These are phyloP conservation scores for Stenurella melanura DNA, from an alignment of 2,888 invertebrate genomes.

Conservation along the genomic window DNA sequence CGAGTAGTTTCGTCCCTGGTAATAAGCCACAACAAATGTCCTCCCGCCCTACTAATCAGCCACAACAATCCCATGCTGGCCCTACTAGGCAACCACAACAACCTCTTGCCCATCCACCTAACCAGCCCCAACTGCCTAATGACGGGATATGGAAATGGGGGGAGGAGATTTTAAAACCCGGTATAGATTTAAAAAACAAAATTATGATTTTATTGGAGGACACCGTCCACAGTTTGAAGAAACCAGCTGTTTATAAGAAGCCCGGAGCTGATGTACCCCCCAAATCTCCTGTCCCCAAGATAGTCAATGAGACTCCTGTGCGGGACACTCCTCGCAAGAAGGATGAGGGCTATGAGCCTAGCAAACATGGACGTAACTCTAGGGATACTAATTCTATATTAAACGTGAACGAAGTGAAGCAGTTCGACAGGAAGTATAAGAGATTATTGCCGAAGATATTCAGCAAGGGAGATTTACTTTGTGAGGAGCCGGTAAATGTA, in stretches of 20 bases:
- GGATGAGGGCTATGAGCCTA: background rate
- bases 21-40: background rate
- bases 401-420: background rate
- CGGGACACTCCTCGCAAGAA: constrained; percentile 11
- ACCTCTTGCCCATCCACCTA: no score
- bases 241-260: constrained; percentile 45
- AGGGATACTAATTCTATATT: constrained; percentile 3
- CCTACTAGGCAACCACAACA: no score
- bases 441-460: background rate
- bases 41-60: no score
- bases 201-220: constrained; percentile 65
- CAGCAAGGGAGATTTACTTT: background rate
- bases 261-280: constrained; percentile 41
- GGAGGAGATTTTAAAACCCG: constrained; percentile 67
- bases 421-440: background rate
- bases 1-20: background rate
- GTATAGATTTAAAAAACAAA: constrained; percentile 68
- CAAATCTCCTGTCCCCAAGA: constrained; percentile 44
- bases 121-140: background rate
- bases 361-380: background rate
- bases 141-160: constrained; percentile 67
- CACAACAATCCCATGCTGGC: no score
- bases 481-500: constrained; percentile 53
- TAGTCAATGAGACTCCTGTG: constrained; percentile 37
- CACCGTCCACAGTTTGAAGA: constrained; percentile 57